phyloP scores from a whole-genome alignment of 2,113 vertebrate genomes.

The Leucopsar rothschildi region DNA sequence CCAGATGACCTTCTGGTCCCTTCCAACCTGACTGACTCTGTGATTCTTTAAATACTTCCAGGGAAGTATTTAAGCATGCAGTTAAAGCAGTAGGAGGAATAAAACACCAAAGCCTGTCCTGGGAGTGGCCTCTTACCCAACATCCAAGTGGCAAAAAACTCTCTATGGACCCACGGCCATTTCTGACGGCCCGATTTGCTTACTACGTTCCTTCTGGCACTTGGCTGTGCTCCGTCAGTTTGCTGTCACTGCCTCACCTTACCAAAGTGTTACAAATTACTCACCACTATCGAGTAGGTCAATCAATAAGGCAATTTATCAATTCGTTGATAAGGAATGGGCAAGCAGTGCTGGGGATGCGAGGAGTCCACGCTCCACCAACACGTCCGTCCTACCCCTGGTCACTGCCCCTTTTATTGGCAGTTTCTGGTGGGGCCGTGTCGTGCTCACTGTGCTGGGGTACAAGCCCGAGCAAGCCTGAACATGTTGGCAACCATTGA shows the following conservation, averaged over 20 bases:
- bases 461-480: too few relatives aligned
- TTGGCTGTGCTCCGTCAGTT: fast-evolving
- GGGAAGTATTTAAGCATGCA: background rate
- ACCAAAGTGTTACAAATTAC: background rate
- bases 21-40: background rate
- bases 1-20: background rate
- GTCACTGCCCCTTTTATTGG: too few relatives aligned
- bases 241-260: background rate
- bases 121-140: fast-evolving
- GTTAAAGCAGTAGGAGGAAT: background rate
- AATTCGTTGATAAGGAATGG: too few relatives aligned
- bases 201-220: fast-evolving
- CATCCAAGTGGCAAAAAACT: fast-evolving
- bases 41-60: background rate
- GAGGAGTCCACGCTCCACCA: too few relatives aligned
- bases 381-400: too few relatives aligned
- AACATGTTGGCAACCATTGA: too few relatives aligned
- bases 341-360: too few relatives aligned
- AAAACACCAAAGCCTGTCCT: background rate
- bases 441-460: too few relatives aligned
- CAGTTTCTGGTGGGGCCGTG: too few relatives aligned
- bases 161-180: fast-evolving
- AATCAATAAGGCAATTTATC: too few relatives aligned
- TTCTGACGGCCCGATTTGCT: fast-evolving
- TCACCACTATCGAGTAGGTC: too few relatives aligned